These are phyloP conservation scores for Microctenopoma steveboyesi DNA, from an alignment of 2,797 vertebrate genomes.

Conservation along the genomic window DNA sequence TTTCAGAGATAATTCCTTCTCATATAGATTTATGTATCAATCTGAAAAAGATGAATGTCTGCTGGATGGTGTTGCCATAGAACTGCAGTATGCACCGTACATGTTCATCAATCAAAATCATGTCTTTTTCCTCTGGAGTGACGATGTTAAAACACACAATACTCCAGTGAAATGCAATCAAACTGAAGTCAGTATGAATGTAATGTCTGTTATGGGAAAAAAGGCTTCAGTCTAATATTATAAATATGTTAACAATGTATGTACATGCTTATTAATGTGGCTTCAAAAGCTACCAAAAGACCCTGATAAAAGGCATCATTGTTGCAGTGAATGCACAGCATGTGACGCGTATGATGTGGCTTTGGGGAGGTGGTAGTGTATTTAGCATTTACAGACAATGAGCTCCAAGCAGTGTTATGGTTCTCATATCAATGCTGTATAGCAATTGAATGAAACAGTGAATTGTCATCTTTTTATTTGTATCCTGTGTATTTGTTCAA, in stretches of 20 bases:
- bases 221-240: conserved; percentile 88
- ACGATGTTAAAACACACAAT: conserved; percentile 66
- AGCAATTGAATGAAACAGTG: conserved; percentile 80
- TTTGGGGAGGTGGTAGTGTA: conserved; percentile 61
- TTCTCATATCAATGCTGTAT: conserved; percentile 80
- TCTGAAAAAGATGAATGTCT: conserved; percentile 72
- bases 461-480: conserved; percentile 88
- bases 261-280: conserved; percentile 83
- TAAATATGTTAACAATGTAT: conserved; percentile 84
- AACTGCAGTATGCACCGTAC: conserved; percentile 67
- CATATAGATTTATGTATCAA: conserved; percentile 69
- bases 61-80: conserved; percentile 73
- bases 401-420: conserved; percentile 75
- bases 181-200: conserved; percentile 88
- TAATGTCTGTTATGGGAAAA: conserved; percentile 80
- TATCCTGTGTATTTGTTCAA: conserved; percentile 94
- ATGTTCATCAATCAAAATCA: conserved; percentile 70
- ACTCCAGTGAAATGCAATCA: conserved; percentile 86
- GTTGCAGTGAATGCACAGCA: conserved; percentile 82
- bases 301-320: conserved; percentile 80
- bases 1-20: conserved; percentile 72
- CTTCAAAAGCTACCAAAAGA: conserved; percentile 87
- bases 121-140: conserved; percentile 70
- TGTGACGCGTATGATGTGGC: conserved; percentile 72
- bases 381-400: conserved; percentile 74